A percentile compares a stretch with the other conserved stretches of the same genome.
Conservation (phyloP, 1,140 invertebrate species). For the Oscheius sp. region DNA sequence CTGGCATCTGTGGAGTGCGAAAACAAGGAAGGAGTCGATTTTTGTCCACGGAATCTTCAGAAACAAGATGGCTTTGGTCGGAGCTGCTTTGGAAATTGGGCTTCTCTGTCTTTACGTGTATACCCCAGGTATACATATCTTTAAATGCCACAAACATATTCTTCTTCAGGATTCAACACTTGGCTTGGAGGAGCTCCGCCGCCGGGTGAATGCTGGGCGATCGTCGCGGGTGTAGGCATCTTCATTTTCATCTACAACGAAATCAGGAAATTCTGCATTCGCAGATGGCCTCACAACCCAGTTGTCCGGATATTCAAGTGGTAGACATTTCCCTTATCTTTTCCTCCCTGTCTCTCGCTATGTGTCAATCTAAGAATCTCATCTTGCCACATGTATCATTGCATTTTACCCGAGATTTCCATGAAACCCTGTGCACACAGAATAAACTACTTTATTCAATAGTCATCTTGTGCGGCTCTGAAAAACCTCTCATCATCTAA, state of each 20-base stretch:
- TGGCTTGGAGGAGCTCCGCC: slow-evolving; percentile 1
- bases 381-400: no score
- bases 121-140: neutral
- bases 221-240: neutral
- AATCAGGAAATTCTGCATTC: neutral
- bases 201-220: neutral
- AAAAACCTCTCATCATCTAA: no score
- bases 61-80: neutral
- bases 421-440: no score
- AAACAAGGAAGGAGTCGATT: neutral
- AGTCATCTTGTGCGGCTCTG: no score
- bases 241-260: slow-evolving; percentile 3
- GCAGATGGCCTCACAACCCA: neutral
- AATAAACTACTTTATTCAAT: no score
- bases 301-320: neutral
- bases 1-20: neutral
- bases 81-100: neutral
- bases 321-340: no score
- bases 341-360: no score
- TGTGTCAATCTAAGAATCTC: no score
- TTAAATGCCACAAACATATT: neutral
- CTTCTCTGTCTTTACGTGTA: neutral
- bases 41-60: neutral
- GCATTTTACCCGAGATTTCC: no score
- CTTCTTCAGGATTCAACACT: neutral